These are phyloP conservation scores for Oscheius sp. DNA, from an alignment of 2,888 invertebrate genomes.

Conservation along the genomic window DNA sequence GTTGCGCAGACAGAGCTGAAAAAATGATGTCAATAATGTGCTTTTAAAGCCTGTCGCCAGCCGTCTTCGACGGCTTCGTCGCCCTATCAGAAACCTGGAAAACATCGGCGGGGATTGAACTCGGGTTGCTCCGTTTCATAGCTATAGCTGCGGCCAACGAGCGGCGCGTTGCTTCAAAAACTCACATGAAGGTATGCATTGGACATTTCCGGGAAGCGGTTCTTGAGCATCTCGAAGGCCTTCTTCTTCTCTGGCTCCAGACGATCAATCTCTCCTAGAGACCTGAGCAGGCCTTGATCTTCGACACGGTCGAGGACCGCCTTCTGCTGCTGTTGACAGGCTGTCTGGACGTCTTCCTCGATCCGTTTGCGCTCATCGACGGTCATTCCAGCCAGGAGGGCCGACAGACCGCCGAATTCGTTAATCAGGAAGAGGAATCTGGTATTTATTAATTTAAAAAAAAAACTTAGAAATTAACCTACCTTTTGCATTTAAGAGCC, in stretches of 20 bases:
- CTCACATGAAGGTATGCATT: conserved; percentile 39
- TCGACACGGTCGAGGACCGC: conserved; percentile 11
- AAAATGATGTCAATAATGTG: neutral
- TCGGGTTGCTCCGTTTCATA: too few relatives aligned
- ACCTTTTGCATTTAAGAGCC: conserved; percentile 25
- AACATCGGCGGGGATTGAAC: too few relatives aligned
- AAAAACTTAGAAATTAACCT: neutral
- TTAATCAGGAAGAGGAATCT: conserved; percentile 21
- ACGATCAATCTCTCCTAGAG: conserved; percentile 24
- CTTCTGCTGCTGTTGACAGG: neutral
- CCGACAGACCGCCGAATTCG: neutral
- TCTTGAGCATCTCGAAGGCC: conserved; percentile 20
- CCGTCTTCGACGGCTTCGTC: too few relatives aligned
- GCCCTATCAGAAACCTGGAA: too few relatives aligned
- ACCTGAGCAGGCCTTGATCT: conserved; percentile 29
- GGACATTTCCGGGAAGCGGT: conserved; percentile 34
- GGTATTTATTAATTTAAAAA: neutral
- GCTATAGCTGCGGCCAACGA: too few relatives aligned
- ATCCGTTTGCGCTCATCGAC: conserved; percentile 8
- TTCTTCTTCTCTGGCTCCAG: neutral
- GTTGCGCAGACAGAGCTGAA: conserved; percentile 60
- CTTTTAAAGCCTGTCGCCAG: too few relatives aligned
- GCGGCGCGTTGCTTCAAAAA: neutral
- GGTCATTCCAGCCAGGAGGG: neutral
- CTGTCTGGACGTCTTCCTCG: conserved; percentile 8